phyloP scores from a whole-genome alignment of 2,888 invertebrate species.

The Antitype chi region DNA sequence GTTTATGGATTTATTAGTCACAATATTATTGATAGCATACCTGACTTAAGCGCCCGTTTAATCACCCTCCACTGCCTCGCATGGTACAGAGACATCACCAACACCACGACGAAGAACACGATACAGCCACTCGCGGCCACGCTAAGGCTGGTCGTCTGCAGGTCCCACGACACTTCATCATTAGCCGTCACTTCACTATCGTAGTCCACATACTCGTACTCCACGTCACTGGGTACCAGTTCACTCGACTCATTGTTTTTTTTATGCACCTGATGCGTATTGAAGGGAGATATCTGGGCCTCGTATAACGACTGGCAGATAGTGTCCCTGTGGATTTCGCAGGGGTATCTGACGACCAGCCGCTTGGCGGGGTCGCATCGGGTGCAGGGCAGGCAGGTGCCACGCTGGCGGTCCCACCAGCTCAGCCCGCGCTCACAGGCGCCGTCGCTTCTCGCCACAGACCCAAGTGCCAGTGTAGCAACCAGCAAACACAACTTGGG shows the following conservation, averaged over 20 bases:
- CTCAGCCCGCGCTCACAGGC: conserved; percentile 90
- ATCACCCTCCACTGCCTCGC: conserved; percentile 95
- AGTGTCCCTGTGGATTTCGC: conserved; percentile 94
- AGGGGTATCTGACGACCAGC: conserved; percentile 93
- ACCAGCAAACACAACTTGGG: conserved; percentile 84
- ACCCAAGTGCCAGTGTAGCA: conserved; percentile 82
- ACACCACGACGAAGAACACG: conserved; percentile 94
- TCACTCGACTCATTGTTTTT: conserved; percentile 78
- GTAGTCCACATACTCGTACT: conserved; percentile 86
- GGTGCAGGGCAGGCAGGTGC: conserved; percentile 93
- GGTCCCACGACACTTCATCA: conserved; percentile 92
- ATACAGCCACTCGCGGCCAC: conserved; percentile 94
- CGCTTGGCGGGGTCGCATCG: conserved; percentile 91
- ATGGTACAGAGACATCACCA: conserved; percentile 94
- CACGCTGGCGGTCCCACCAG: conserved; percentile 93
- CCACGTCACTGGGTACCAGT: conserved; percentile 79
- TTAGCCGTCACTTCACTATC: conserved; percentile 83
- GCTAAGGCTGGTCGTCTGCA: conserved; percentile 93
- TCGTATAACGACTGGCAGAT: conserved; percentile 93
- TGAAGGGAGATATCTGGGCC: conserved; percentile 92
- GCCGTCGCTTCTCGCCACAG: conserved; percentile 78
- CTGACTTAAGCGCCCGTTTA: conserved; percentile 94
- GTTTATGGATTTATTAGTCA: not conserved
- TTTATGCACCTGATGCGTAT: conserved; percentile 71
- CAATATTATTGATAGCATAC: conserved; percentile 84